Conservation (phyloP, 2,797 vertebrate species). For the Lepus townsendii region DNA sequence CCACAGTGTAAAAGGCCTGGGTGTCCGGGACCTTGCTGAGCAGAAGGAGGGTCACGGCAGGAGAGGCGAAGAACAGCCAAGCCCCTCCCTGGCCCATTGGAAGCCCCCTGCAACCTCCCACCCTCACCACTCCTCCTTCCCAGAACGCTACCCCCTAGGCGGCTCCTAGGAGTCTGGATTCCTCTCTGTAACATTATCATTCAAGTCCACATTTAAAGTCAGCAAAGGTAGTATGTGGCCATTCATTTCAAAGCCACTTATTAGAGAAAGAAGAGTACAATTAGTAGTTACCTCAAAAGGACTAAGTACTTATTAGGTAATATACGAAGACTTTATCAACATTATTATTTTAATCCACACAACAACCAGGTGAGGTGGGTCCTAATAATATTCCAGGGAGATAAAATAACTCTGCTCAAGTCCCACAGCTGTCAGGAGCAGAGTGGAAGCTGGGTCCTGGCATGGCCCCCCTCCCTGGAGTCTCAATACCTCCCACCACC, state of each 20-base stretch:
- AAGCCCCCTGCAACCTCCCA: not conserved
- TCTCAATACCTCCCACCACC: not conserved
- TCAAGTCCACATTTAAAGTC: not conserved
- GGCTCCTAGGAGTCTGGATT: not conserved
- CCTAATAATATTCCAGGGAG: not conserved
- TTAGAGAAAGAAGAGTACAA: conserved; percentile 6
- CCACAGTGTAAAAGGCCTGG: not conserved
- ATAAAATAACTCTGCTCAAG: not conserved
- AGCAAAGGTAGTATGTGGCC: not conserved
- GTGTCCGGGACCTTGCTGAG: not conserved
- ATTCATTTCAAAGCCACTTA: not conserved
- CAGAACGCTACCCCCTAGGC: not conserved
- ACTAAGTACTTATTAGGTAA: not conserved
- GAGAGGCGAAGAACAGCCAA: accelerated
- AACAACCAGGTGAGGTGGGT: not conserved
- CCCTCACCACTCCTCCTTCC: not conserved
- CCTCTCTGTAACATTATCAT: not conserved
- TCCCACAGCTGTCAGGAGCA: not conserved
- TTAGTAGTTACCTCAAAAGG: not conserved
- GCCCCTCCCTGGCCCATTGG: not conserved
- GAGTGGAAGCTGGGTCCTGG: not conserved
- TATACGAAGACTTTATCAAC: not conserved
- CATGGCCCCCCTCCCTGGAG: not conserved
- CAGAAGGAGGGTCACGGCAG: not conserved
- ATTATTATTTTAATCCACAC: not conserved